Evolutionary conservation across 2,888 invertebrate genomes (phyloP).

Genomic region (Himalopsyche anomala): DNA sequence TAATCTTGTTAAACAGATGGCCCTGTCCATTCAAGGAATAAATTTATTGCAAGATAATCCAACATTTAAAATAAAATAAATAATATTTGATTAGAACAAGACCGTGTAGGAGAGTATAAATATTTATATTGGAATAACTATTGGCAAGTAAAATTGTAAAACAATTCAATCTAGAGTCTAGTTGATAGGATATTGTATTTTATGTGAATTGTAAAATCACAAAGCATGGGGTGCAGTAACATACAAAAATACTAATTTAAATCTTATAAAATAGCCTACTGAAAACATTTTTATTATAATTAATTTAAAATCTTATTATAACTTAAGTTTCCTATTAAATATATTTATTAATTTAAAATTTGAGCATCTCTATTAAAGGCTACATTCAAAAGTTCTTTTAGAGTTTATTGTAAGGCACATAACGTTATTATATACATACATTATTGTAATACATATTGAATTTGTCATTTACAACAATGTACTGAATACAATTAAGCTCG

Average conservation of each 20-base stretch:
- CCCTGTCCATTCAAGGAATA: too few species aligned
- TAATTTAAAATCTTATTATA: neutral
- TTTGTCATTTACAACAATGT: too few species aligned
- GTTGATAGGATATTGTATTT: neutral
- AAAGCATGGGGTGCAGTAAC: neutral
- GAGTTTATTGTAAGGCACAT: neutral
- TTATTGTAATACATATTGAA: too few species aligned
- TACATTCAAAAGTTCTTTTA: neutral
- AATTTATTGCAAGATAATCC: too few species aligned
- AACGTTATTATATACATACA: neutral
- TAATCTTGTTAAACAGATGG: too few species aligned
- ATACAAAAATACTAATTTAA: neutral
- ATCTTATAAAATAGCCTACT: neutral
- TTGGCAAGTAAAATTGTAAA: neutral
- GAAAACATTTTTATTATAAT: neutral
- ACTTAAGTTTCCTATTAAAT: too few species aligned
- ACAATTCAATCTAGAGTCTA: neutral
- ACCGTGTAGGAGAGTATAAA: too few species aligned
- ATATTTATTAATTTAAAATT: neutral
- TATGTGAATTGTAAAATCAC: neutral
- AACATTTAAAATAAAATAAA: too few species aligned
- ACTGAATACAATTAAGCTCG: too few species aligned
- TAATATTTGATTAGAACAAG: too few species aligned
- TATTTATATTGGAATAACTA: too few species aligned
- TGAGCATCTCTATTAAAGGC: conserved; percentile 2